Conservation (phyloP, 2,888 invertebrate genomes). For the Lymantria dispar region DNA sequence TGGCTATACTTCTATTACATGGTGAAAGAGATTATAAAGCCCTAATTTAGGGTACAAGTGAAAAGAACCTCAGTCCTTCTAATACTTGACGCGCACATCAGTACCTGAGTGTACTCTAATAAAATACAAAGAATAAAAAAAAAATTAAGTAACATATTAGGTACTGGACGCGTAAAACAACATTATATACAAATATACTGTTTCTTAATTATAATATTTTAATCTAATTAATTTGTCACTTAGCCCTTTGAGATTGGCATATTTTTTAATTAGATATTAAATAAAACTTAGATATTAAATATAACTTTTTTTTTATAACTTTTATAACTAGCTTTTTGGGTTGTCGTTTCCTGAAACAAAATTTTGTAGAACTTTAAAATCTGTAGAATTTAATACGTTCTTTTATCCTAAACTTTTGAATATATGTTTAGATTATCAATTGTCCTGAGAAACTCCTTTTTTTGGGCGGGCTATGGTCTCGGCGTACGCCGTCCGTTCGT, state of each 20-base stretch:
- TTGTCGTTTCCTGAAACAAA: too few species aligned
- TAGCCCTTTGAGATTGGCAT: conserved; percentile 24
- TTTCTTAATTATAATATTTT: conserved; percentile 17
- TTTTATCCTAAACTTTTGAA: too few species aligned
- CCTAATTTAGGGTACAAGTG: conserved; percentile 82
- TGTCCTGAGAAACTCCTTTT: too few species aligned
- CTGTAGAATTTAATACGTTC: too few species aligned
- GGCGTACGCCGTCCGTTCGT: too few species aligned
- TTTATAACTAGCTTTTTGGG: too few species aligned
- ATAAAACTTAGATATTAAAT: too few species aligned
- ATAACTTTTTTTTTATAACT: too few species aligned
- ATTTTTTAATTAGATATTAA: too few species aligned
- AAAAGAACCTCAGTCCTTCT: conserved; percentile 79
- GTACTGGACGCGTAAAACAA: conserved; percentile 35
- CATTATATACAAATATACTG: conserved; percentile 37
- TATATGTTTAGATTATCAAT: too few species aligned
- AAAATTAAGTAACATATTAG: conserved; percentile 26
- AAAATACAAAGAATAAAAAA: conserved; percentile 30
- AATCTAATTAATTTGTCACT: conserved; percentile 28
- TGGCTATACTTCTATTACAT: conserved; percentile 68
- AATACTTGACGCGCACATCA: conserved; percentile 67
- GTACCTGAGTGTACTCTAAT: conserved; percentile 35
- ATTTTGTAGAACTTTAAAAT: too few species aligned
- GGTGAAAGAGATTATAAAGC: conserved; percentile 75
- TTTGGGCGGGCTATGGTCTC: too few species aligned